Evolutionary conservation across 2,888 invertebrate genomes (phyloP).

Genomic region (Panorpa germanica): DNA sequence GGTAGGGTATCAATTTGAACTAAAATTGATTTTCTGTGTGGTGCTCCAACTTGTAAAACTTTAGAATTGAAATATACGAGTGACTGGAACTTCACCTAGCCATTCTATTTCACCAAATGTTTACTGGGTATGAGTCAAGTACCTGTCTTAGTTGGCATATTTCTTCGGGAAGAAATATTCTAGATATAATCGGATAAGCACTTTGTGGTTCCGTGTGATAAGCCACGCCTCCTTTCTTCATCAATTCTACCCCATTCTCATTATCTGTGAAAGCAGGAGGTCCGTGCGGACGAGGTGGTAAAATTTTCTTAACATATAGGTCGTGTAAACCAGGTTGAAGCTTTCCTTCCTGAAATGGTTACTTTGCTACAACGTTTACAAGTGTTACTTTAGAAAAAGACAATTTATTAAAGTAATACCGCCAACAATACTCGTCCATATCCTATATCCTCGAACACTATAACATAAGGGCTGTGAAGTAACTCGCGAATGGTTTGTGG

Average conservation of each 20-base stretch:
- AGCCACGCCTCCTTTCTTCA: slow-evolving; percentile 26
- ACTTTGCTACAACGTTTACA: too few relatives aligned
- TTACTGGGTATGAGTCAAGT: too few relatives aligned
- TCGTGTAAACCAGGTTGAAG: slow-evolving; percentile 14
- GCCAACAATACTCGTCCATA: slow-evolving; percentile 22
- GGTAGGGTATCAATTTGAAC: too few relatives aligned
- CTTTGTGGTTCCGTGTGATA: slow-evolving; percentile 27
- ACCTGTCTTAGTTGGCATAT: slow-evolving; percentile 25
- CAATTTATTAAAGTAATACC: too few relatives aligned
- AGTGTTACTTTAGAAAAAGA: too few relatives aligned
- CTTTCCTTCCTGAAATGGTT: too few relatives aligned
- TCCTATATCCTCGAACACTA: slow-evolving; percentile 22
- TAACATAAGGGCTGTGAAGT: slow-evolving; percentile 17
- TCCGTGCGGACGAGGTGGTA: slow-evolving; percentile 15
- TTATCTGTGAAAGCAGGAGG: slow-evolving; percentile 17
- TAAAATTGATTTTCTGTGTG: too few relatives aligned
- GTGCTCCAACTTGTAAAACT: too few relatives aligned
- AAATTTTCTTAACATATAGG: slow-evolving; percentile 17
- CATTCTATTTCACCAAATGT: too few relatives aligned
- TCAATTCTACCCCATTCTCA: slow-evolving; percentile 22
- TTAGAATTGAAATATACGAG: too few relatives aligned
- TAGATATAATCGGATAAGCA: slow-evolving; percentile 23
- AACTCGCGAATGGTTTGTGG: slow-evolving; percentile 19
- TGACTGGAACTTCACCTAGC: too few relatives aligned
- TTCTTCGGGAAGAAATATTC: slow-evolving; percentile 23